Evolutionary conservation across 2,113 vertebrate genomes (phyloP), one percentile per base, ranked within the genome.

Genomic region (Chaenocephalus aceratus): DNA sequence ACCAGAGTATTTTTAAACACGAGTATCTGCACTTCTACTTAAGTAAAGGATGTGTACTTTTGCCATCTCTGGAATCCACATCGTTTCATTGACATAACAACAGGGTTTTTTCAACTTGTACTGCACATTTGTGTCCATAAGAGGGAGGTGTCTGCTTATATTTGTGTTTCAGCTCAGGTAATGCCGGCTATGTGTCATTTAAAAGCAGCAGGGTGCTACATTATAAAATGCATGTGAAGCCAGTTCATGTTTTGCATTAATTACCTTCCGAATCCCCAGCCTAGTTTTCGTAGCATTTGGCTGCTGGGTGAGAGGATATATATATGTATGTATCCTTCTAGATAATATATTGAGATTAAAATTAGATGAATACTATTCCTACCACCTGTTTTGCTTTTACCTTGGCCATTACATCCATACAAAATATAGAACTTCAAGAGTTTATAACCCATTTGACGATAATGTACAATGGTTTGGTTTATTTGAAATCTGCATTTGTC

Each of bases 91-190:
- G 2, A 5, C 30, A 30, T 4, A 0, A 30, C 0, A 30, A 30
- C 30, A 30, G 26, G 2, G 16, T 1, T 13, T 23, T 60, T 23
- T 60, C 6, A 15, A 0, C 41, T 65, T 90, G 91, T 71, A 76
- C 51, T 69, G 46, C 49, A 61, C 5, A 1, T n/a, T 21, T 90
- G 89, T 80, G 57, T 77, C 89, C 91, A 86, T 18, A 45, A 88
- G 91, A 84, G 85, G 91, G 91, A 14, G 48, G 41, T 71, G 46
- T 88, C 44, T 68, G 66, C 80, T 71, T 26, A 65, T 58, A n/a
- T 67, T 61, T 13, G 5, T 48, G 4, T 66, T 41, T 34, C 59
- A 2, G 30, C 30, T 30, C 30, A 30, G 67, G 8, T 34, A 16
- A 2, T 57, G 11, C 54, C 45, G 13, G 18, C 21, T 18, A 0